Evolutionary conservation across 92 coral and sea anemone species (phyloP), one percentile per base, ranked within the genome.

Genomic region (Epizoanthus stellaris): DNA sequence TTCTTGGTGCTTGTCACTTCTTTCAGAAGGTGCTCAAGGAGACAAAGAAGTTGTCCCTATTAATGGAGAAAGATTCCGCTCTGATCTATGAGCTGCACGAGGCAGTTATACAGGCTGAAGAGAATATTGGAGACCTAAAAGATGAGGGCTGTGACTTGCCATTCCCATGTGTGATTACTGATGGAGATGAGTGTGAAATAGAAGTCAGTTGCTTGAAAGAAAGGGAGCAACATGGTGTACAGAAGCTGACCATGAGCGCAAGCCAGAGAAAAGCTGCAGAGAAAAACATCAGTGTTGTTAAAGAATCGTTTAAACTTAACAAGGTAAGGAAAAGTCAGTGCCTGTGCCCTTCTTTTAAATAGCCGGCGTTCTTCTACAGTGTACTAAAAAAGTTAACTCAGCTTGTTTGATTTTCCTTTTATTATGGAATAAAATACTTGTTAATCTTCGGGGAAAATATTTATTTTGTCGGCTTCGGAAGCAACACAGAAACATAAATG

Each of bases 301-400:
- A 71, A 71, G 76, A 71, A 71, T 71, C 76, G n/a, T 71, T 71
- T 71, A 71, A 71, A 71, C 76, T 71, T 71, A 71, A 71, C 76
- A 71, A 71, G 76, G 76, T 71, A 71, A 71, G 58, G 60, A 71
- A 71, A 71, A 71, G 76, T 71, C 76, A 71, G 45, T 71, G 76
- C 47, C 76, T 71, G 76, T 71, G 76, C 76, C 76, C 57, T 34
- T 71, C 76, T 71, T 42, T 71, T 71, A 71, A 71, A 71, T 57
- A 71, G 76, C 76, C 76, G 76, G 76, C 76, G 76, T 71, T 71
- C 47, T 71, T 71, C 76, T 71, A 71, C 76, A 71, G 76, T 71
- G 60, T 42, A 71, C 76, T 71, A 71, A 71, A 45, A 54, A 71
- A 45, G 76, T 71, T 71, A 71, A 45, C 76, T 71, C 58, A 57